Percentiles rank a stretch among this genome's conserved stretches.
Conservation (phyloP, 1,140 invertebrate species). For the Hylaeus volcanicus region DNA sequence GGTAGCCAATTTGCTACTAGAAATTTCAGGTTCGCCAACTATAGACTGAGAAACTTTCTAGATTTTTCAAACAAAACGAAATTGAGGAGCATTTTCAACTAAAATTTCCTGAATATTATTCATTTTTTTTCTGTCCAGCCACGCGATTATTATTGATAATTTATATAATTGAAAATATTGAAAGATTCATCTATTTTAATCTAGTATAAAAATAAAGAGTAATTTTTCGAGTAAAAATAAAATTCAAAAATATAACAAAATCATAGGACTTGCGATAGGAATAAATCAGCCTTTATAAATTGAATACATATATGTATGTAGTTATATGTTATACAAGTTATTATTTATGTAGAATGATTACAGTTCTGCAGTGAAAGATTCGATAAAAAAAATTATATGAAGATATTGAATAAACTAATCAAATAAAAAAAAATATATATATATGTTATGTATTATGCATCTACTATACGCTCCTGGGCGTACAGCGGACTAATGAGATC, state of each 20-base stretch:
- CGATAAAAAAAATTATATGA: too few relatives aligned
- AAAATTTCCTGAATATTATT: background rate
- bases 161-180: background rate
- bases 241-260: background rate
- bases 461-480: too few relatives aligned
- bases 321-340: too few relatives aligned
- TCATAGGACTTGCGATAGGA: too few relatives aligned
- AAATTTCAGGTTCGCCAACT: constrained; percentile 11
- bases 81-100: background rate
- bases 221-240: background rate
- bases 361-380: too few relatives aligned
- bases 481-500: too few relatives aligned
- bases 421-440: too few relatives aligned
- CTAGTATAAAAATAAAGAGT: background rate
- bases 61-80: background rate
- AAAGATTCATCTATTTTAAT: background rate
- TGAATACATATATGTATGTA: too few relatives aligned
- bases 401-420: too few relatives aligned
- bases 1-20: constrained; percentile 30
- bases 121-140: background rate
- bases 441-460: too few relatives aligned
- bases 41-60: constrained; percentile 2
- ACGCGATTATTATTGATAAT: background rate
- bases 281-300: too few relatives aligned
- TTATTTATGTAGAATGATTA: too few relatives aligned